Percentiles rank a stretch among this genome's conserved stretches.
These are phyloP conservation scores for Luehdorfia chinensis DNA, from an alignment of 1,140 invertebrate genomes.

Conservation along the genomic window DNA sequence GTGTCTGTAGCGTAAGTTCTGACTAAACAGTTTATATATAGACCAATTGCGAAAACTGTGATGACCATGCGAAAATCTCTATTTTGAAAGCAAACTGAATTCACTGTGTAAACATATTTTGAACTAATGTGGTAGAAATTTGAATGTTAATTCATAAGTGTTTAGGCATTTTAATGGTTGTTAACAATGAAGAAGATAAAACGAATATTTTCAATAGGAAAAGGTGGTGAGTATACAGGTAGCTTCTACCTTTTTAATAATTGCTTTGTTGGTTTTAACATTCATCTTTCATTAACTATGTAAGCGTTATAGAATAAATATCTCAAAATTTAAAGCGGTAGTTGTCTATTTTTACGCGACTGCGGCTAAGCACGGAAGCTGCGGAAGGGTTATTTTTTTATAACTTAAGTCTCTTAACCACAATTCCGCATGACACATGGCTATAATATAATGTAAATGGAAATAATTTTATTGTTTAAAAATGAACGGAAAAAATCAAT, in stretches of 20 bases:
- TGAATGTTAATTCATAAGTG: conserved; percentile 1
- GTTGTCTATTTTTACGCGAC: too few relatives aligned
- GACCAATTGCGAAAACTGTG: background rate
- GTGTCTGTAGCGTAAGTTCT: background rate
- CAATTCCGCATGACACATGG: too few relatives aligned
- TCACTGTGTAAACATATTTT: conserved; percentile 6
- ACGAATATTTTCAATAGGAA: conserved; percentile 50
- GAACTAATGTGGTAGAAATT: conserved; percentile 4
- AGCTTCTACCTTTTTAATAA: background rate
- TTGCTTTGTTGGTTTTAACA: too few relatives aligned
- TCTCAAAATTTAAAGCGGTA: too few relatives aligned
- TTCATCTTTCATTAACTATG: too few relatives aligned
- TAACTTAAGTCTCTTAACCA: too few relatives aligned
- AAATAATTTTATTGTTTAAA: too few relatives aligned
- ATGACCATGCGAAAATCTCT: conserved; percentile 9
- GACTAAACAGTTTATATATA: conserved; percentile 9
- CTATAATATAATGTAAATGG: too few relatives aligned
- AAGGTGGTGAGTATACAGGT: conserved; percentile 44
- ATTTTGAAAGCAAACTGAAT: conserved; percentile 5
- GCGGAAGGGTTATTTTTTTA: too few relatives aligned
- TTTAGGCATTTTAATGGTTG: conserved; percentile 2
- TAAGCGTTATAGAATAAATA: too few relatives aligned
- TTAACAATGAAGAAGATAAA: conserved; percentile 57
- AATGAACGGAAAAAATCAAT: too few relatives aligned
- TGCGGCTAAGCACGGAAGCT: too few relatives aligned